Percentiles rank a stretch among this genome's conserved stretches.
These are phyloP conservation scores for Ophion slaviceki DNA, from an alignment of 2,888 invertebrate species.

Conservation along the genomic window DNA sequence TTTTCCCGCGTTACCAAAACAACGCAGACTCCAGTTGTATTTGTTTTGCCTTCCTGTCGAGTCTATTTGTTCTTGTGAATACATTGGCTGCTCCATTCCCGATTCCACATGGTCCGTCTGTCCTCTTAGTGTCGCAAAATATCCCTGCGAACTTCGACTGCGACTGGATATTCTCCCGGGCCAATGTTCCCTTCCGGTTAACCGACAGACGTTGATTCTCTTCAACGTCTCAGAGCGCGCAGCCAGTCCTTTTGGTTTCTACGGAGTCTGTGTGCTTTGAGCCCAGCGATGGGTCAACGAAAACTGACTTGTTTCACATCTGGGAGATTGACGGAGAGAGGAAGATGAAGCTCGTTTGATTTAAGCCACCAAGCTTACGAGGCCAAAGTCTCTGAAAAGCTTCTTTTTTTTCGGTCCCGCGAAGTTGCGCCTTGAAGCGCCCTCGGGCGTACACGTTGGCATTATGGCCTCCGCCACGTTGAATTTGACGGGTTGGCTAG, in stretches of 20 bases:
- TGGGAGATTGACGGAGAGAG: not conserved
- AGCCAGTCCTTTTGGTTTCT: not conserved
- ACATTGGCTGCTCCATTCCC: not conserved
- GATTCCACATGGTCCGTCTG: not conserved
- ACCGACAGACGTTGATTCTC: too few species aligned
- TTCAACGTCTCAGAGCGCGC: not conserved
- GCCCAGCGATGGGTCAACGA: not conserved
- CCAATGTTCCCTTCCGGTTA: too few species aligned
- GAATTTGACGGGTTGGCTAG: constrained; percentile 70
- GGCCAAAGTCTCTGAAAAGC: constrained; percentile 38
- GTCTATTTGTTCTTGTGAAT: not conserved
- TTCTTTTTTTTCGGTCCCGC: constrained; percentile 19
- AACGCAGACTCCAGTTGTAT: not conserved
- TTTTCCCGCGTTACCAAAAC: not conserved
- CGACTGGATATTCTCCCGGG: not conserved
- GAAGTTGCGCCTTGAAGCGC: constrained; percentile 25
- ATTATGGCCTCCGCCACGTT: constrained; percentile 66
- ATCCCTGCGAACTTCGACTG: not conserved
- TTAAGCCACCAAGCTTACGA: not conserved
- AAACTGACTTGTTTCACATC: constrained; percentile 3
- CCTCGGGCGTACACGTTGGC: constrained; percentile 47
- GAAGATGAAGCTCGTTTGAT: not conserved
- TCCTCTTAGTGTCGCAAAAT: not conserved
- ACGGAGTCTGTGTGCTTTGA: not conserved
- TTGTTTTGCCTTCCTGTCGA: not conserved